A percentile compares a stretch with the other conserved stretches of the same genome.
Conservation (phyloP, 2,797 vertebrate genomes). For the Mycteria americana region DNA sequence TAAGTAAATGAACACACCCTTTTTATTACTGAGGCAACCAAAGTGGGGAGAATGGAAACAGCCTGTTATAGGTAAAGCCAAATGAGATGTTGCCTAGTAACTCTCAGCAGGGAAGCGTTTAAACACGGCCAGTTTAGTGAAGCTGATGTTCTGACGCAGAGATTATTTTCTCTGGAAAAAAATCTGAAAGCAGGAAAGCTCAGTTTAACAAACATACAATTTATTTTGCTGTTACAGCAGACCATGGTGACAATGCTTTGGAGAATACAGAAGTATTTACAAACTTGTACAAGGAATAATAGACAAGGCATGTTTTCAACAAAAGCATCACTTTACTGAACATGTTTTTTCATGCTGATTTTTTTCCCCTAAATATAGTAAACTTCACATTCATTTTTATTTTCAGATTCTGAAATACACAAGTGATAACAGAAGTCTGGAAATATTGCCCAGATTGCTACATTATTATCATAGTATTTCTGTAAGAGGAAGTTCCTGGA, state of each 20-base stretch:
- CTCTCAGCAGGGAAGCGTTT: constrained; percentile 60
- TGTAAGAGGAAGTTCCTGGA: background rate
- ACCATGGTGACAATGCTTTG: background rate
- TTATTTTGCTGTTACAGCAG: constrained; percentile 8
- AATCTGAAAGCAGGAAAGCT: constrained; percentile 17
- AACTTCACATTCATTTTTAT: background rate
- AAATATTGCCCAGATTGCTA: background rate
- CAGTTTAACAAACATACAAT: background rate
- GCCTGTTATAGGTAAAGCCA: constrained; percentile 50
- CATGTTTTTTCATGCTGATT: background rate
- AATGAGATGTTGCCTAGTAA: constrained; percentile 67
- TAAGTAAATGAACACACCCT: constrained; percentile 10
- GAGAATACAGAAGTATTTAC: background rate
- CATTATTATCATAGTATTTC: background rate
- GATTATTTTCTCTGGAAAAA: constrained; percentile 46
- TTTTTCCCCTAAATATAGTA: background rate
- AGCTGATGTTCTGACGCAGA: constrained; percentile 41
- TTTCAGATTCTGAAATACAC: background rate
- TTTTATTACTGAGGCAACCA: constrained; percentile 46
- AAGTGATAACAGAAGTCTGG: background rate
- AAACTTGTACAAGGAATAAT: background rate
- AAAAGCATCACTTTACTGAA: background rate
- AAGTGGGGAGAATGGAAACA: constrained; percentile 38
- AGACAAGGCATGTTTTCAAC: background rate
- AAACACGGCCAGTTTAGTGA: constrained; percentile 16